phyloP scores from a whole-genome alignment of 2,797 vertebrate genomes.

The Salmo trutta region DNA sequence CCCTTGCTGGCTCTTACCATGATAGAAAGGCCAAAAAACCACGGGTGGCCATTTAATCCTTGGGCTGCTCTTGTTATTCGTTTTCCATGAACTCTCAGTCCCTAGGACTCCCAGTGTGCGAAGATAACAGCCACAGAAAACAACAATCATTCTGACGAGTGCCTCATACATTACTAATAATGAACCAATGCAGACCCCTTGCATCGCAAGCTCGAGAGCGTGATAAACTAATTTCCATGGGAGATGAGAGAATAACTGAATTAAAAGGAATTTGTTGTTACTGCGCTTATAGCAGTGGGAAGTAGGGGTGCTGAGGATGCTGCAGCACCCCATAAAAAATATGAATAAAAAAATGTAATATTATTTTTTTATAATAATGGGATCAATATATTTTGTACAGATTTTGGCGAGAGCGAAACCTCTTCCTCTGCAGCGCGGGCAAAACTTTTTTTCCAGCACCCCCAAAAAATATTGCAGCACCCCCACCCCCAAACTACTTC shows the following conservation, averaged over 20 bases:
- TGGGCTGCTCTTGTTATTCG: neutral
- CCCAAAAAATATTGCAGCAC: too few species aligned
- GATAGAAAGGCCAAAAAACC: neutral
- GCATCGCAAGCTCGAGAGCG: constrained; percentile 13
- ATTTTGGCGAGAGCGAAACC: too few species aligned
- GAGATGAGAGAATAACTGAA: constrained; percentile 17
- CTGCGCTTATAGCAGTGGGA: too few species aligned
- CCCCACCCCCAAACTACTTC: too few species aligned
- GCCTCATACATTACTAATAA: constrained; percentile 35
- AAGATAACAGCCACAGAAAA: neutral
- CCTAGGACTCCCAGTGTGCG: neutral
- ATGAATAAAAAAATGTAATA: too few species aligned
- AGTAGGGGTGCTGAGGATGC: too few species aligned
- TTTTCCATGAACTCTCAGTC: neutral
- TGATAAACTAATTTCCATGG: constrained; percentile 21
- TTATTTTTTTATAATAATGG: too few species aligned
- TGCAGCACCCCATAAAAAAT: too few species aligned
- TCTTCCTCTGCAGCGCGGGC: too few species aligned
- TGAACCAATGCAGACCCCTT: constrained; percentile 15
- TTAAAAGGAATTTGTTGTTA: constrained; percentile 27
- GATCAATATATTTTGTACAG: too few species aligned
- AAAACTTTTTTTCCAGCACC: too few species aligned
- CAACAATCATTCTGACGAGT: neutral
- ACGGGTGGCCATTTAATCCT: neutral
- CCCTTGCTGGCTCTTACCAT: neutral